A percentile compares a stretch with the other conserved stretches of the same genome.
Conservation (phyloP, 2,888 invertebrate genomes). For the Ophion obscuratus region DNA sequence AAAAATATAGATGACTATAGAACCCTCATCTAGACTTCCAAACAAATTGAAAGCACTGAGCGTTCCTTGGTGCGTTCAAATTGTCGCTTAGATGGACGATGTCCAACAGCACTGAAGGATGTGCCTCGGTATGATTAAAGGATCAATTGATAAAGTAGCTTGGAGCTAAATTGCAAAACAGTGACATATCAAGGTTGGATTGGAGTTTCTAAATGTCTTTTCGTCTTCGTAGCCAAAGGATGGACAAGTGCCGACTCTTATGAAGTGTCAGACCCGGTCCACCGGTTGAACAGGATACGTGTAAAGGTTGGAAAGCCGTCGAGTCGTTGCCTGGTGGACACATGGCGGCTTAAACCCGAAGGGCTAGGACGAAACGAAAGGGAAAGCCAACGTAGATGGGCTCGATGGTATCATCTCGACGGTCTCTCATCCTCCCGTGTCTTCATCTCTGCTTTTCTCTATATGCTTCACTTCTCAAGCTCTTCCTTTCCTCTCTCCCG, state of each 20-base stretch:
- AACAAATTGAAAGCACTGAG: too few relatives aligned
- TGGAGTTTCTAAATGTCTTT: background rate
- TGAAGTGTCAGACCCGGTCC: constrained; percentile 29
- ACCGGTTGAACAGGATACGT: constrained; percentile 23
- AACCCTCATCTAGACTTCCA: too few relatives aligned
- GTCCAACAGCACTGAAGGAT: too few relatives aligned
- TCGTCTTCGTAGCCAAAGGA: background rate
- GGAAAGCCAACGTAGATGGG: constrained; percentile 5
- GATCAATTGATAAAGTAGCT: too few relatives aligned
- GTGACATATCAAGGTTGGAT: background rate
- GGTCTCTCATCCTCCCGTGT: constrained; percentile 14
- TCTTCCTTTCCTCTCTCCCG: constrained; percentile 49
- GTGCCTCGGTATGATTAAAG: too few relatives aligned
- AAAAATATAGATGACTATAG: too few relatives aligned
- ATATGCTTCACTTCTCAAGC: constrained; percentile 1
- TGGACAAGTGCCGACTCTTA: background rate
- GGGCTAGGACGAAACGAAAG: constrained; percentile 4
- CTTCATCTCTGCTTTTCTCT: constrained; percentile 30
- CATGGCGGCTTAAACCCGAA: constrained; percentile 36
- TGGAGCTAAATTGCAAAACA: too few relatives aligned
- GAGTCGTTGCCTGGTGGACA: background rate
- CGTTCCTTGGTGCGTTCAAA: too few relatives aligned
- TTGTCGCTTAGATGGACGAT: too few relatives aligned
- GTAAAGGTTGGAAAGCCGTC: constrained; percentile 26
- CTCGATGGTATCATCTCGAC: constrained; percentile 42